phyloP scores from a whole-genome alignment of 1,140 invertebrate genomes.

The Pomphorhynchus laevis region DNA sequence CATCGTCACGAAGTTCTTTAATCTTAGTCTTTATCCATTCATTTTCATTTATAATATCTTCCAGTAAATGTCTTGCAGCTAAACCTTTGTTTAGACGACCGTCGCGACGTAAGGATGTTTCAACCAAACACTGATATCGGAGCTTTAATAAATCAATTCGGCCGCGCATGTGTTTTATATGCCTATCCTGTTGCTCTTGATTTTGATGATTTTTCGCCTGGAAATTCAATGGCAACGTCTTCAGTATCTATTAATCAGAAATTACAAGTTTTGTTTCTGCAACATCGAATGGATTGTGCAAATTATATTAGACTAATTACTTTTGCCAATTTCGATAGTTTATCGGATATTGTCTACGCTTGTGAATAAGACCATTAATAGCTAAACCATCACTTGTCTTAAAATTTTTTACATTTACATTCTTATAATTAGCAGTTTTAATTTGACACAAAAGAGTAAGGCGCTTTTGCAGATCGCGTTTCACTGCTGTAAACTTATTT shows the following conservation, averaged over 20 bases:
- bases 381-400: slow-evolving; percentile 94
- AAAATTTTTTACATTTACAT: slow-evolving; percentile 93
- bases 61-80: too few relatives aligned
- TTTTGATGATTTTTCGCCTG: slow-evolving; percentile 95
- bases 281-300: slow-evolving; percentile 85
- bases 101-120: too few relatives aligned
- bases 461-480: too few relatives aligned
- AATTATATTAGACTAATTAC: slow-evolving; percentile 69
- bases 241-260: slow-evolving; percentile 87
- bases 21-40: too few relatives aligned
- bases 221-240: slow-evolving; percentile 88
- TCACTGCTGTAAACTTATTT: too few relatives aligned
- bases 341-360: slow-evolving; percentile 72
- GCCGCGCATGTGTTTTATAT: too few relatives aligned
- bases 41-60: too few relatives aligned
- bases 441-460: slow-evolving; percentile 95
- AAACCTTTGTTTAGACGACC: too few relatives aligned
- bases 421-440: slow-evolving; percentile 97
- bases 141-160: too few relatives aligned
- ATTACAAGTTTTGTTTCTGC: slow-evolving; percentile 90
- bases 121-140: too few relatives aligned
- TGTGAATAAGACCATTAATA: slow-evolving; percentile 98
- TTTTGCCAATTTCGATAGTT: slow-evolving; percentile 89
- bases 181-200: too few relatives aligned
- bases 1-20: too few relatives aligned